Percentiles rank a stretch among this genome's conserved stretches.
Conservation (phyloP, 2,113 vertebrate genomes). For the Cheilinus undulatus region DNA sequence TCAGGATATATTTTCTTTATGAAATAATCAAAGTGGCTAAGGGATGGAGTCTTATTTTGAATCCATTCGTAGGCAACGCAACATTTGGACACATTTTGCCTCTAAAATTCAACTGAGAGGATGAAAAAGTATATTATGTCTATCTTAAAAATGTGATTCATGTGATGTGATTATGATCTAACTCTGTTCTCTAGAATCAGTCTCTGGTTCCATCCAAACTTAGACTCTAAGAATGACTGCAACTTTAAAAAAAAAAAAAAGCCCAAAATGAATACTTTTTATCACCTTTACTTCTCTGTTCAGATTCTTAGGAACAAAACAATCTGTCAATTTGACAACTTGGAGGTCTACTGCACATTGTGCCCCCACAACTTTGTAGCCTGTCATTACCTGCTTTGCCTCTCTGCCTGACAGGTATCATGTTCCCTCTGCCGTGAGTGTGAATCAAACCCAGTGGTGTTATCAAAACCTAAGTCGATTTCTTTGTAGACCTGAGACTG, state of each 20-base stretch:
- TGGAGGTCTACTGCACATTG: slow-evolving; percentile 34
- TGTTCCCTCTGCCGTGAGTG: slow-evolving; percentile 28
- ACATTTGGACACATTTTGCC: no score
- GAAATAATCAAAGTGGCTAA: no score
- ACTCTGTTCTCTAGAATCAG: no score
- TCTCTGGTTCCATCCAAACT: no score
- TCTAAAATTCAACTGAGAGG: no score
- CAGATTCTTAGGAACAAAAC: slow-evolving; percentile 19
- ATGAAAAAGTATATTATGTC: no score
- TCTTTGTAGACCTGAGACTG: neutral
- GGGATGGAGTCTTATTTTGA: no score
- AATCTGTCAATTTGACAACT: slow-evolving; percentile 57
- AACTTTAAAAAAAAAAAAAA: neutral
- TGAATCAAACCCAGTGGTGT: slow-evolving; percentile 33
- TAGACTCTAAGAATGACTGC: no score
- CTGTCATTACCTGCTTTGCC: slow-evolving; percentile 48
- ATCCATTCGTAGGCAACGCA: no score
- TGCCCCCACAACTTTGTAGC: slow-evolving; percentile 44
- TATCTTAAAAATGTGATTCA: no score
- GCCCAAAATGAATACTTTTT: neutral
- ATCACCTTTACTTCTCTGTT: neutral
- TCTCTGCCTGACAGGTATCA: slow-evolving; percentile 36
- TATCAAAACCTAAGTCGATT: slow-evolving; percentile 28
- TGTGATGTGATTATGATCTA: no score
- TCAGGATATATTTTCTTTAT: no score